Conservation (phyloP, 2,797 vertebrate species). For the Gadopsis bispinosus region DNA sequence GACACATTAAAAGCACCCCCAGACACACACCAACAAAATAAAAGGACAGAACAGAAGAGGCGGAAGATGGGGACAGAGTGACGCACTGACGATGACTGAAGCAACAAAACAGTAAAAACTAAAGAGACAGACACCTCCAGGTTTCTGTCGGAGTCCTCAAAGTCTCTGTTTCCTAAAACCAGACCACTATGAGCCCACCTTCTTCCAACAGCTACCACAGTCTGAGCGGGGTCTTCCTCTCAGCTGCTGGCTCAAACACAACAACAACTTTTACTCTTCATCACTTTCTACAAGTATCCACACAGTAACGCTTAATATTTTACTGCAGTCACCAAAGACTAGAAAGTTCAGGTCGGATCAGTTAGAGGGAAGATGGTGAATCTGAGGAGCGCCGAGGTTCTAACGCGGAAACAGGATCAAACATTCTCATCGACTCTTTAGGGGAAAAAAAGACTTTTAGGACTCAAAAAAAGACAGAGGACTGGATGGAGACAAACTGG, state of each 20-base stretch:
- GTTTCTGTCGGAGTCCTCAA: background rate
- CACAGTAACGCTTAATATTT: no score
- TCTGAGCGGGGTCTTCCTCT: no score
- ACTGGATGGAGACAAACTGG: background rate
- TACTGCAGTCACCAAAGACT: no score
- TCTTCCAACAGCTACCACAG: no score
- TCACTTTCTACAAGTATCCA: no score
- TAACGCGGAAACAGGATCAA: background rate
- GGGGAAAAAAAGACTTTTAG: background rate
- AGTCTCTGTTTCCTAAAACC: no score
- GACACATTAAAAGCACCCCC: constrained; percentile 75
- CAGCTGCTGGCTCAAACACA: no score
- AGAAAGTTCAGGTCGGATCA: no score
- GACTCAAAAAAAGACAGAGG: constrained; percentile 3
- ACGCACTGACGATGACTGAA: background rate
- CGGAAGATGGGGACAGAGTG: constrained; percentile 55
- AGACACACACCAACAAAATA: constrained; percentile 23
- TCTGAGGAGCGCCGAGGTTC: no score
- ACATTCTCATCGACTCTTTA: background rate
- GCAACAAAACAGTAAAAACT: background rate
- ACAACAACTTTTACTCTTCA: no score
- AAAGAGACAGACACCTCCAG: background rate
- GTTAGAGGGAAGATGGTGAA: background rate
- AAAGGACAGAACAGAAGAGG: constrained; percentile 70
- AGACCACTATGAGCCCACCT: no score